Base-by-base conservation (phyloP, 2,113 vertebrate genomes). In the Blennius ocellaris region DNA sequence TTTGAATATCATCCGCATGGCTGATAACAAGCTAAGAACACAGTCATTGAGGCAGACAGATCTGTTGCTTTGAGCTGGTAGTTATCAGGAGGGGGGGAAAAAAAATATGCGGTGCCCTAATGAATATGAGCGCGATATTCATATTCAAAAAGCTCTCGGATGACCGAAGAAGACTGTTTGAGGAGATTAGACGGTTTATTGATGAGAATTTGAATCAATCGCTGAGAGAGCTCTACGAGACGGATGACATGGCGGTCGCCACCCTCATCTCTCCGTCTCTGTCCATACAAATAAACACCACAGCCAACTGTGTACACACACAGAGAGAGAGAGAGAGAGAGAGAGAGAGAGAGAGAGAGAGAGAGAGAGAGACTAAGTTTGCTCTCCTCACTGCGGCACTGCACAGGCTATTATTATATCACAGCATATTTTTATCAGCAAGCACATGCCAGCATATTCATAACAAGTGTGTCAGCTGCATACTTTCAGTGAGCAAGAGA, bases 131-230 rank as follows among this genome's bases (percentile, higher is more conserved):
- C 56, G 36, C 41, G 39, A 50, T 45, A 36, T 47, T 68, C 36
- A 7, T n/a, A 38, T 62, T 57, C 30, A 39, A 40, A 66, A 63
- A 51, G 44, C 62, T 61, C 55, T 64, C 51, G 51, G 52, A 17
- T 70, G 59, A 62, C 68, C 38, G 45, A 52, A 43, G 36, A 11
- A 6, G 49, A 54, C 44, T 55, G 1, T 74, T 38, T 44, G 50
- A 36, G 21, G 40, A 76, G 71, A 81, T 87, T 61, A 81, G 50
- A 7, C 5, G 30, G 50, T 69, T 85, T 87, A 82, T 85, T 76
- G 76, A 87, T 60, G 78, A 59, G 51, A 21, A 61, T 76, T 80
- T 82, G 16, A 82, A 73, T 69, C 78, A 39, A 65, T 83, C 61
- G 38, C 62, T 69, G 44, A 2, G 16, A 54, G 57, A 67, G 45